A percentile compares a stretch with the other conserved stretches of the same genome.
phyloP scores from a whole-genome alignment of 2,113 vertebrate genomes.

The Perca fluviatilis region DNA sequence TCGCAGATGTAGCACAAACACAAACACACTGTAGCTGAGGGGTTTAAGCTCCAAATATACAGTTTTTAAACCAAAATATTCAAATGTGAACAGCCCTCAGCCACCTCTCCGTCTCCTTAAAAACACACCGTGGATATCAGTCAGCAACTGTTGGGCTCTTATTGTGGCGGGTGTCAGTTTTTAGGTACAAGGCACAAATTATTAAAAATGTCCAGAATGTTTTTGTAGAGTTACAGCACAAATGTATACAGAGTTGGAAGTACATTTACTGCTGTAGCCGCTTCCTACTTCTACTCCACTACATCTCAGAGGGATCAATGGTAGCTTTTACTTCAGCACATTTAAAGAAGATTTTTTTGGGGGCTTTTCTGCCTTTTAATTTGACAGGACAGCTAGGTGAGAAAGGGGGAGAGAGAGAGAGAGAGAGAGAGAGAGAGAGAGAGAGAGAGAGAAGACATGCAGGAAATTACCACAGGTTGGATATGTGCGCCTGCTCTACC shows the following conservation, averaged over 20 bases:
- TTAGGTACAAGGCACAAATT: slow-evolving; percentile 36
- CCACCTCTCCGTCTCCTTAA: slow-evolving; percentile 10
- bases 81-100: slow-evolving; percentile 73
- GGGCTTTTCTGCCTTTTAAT: no score
- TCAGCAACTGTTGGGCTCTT: slow-evolving; percentile 12
- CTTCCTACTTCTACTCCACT: no score
- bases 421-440: no score
- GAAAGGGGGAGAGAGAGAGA: no score
- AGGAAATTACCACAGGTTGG: no score
- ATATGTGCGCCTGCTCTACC: no score
- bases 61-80: slow-evolving; percentile 81
- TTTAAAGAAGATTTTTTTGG: no score
- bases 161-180: slow-evolving; percentile 20
- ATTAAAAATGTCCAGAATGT: not conserved
- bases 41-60: slow-evolving; percentile 80
- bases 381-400: no score
- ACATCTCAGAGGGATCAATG: no score
- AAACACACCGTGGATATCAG: not conserved
- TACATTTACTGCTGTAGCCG: not conserved
- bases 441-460: no score
- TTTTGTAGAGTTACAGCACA: not conserved
- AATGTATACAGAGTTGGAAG: not conserved
- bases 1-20: not conserved
- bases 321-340: no score
- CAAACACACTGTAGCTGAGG: slow-evolving; percentile 43